Conservation (phyloP, 2,888 invertebrate genomes). For the Platycheirus rosarum region DNA sequence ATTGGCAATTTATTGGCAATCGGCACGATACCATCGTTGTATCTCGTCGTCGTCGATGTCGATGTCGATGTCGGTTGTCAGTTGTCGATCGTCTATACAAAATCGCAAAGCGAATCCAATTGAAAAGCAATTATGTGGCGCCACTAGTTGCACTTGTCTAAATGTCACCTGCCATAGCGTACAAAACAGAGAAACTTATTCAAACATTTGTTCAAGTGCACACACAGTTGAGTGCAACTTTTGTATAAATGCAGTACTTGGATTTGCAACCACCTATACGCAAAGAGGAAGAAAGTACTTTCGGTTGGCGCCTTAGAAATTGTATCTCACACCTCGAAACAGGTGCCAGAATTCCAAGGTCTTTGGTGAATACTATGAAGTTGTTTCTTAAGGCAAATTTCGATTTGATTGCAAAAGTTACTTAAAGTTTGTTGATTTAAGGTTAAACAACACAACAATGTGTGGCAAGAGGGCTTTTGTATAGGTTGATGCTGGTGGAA, state of each 20-base stretch:
- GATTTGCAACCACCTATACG: constrained; percentile 23
- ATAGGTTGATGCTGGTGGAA: constrained; percentile 13
- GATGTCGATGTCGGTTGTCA: background rate
- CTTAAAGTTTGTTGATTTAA: constrained; percentile 63
- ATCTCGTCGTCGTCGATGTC: background rate
- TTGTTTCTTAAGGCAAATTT: constrained; percentile 70
- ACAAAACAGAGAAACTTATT: constrained; percentile 60
- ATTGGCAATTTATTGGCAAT: constrained; percentile 8
- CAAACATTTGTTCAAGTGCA: constrained; percentile 46
- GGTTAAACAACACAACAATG: constrained; percentile 59
- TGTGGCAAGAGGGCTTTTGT: constrained; percentile 30
- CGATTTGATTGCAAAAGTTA: constrained; percentile 72
- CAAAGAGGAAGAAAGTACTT: constrained; percentile 16
- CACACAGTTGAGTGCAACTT: constrained; percentile 11
- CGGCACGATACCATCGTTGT: background rate
- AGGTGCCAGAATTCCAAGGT: constrained; percentile 40
- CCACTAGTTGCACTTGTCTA: constrained; percentile 68
- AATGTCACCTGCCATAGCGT: constrained; percentile 65
- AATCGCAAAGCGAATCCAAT: constrained; percentile 42
- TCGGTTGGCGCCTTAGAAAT: background rate
- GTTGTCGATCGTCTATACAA: background rate
- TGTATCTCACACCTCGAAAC: constrained; percentile 11
- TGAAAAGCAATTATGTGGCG: constrained; percentile 70
- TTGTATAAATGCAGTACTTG: constrained; percentile 24
- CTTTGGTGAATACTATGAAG: constrained; percentile 39